Evolutionary conservation across 2,113 vertebrate species (phyloP), one percentile per base, ranked within the genome.

Genomic region (Siniperca knerii): DNA sequence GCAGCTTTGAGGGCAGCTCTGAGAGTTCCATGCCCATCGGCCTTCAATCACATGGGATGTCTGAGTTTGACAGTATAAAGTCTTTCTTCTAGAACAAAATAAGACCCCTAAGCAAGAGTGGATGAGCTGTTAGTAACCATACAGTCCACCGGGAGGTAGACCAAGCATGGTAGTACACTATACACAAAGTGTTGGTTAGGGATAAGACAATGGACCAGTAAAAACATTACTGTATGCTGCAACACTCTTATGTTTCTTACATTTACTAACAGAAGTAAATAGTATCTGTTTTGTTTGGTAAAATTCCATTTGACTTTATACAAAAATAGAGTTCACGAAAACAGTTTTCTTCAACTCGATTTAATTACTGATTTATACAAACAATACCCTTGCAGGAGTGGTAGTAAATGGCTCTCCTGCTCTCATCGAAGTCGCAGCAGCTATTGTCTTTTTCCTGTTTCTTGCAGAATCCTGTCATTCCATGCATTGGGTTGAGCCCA

Each of bases 21-120:
- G 93, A 94, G 93, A 95, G 93, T 95, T 95, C 93, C 94, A 93
- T 95, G 94, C 92, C 94, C 92, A 93, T 87, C 93, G 93, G 94
- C 94, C 93, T 89, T 93, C 93, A 84, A 93, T 94, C 93, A 93
- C 94, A 90, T 84, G 94, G 94, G 94, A 95, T 92, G 90, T 94
- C 93, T 92, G 93, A 91, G 92, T 94, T 94, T 95, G 94, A 95
- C 94, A 94, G 93, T 89, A 93, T 91, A 94, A 95, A 94, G 93
- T 94, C 85, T 93, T 94, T 93, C 92, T 94, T 94, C 90, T 92
- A 90, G 84, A 93, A 92, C 91, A 93, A 91, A 94, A 94, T 95
- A 92, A 93, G 90, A 92, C 90, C 94, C 94, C 90, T 94, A 93
- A 94, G 94, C 94, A 92, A 93, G 86, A 87, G 93, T 93, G 92